A percentile compares a stretch with the other conserved stretches of the same genome.
Conservation (phyloP, 1,140 invertebrate species). For the Achroia grisella region DNA sequence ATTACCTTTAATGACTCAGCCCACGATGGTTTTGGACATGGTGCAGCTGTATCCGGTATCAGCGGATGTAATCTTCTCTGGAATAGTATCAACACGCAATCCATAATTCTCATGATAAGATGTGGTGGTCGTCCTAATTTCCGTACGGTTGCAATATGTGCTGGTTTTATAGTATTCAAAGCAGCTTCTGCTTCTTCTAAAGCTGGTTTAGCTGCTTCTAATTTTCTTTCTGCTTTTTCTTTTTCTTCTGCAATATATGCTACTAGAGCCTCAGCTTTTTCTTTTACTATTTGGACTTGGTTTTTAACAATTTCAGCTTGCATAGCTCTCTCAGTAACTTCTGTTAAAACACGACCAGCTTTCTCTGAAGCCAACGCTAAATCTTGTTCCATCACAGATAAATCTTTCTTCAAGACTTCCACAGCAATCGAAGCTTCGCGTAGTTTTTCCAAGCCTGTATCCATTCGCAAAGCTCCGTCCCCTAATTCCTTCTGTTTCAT, state of each 20-base stretch:
- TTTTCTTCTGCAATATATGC: slow-evolving; percentile 94
- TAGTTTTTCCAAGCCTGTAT: slow-evolving; percentile 93
- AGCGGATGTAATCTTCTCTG: slow-evolving; percentile 89
- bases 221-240: slow-evolving; percentile 89
- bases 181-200: slow-evolving; percentile 96
- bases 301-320: slow-evolving; percentile 97
- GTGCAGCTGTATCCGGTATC: slow-evolving; percentile 84
- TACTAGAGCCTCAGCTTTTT: slow-evolving; percentile 94
- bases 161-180: slow-evolving; percentile 96
- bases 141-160: slow-evolving; percentile 96
- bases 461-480: slow-evolving; percentile 93
- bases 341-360: slow-evolving; percentile 89
- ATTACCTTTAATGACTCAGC: slow-evolving; percentile 93
- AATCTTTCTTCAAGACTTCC: slow-evolving; percentile 90
- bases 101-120: slow-evolving; percentile 98
- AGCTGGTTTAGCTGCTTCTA: slow-evolving; percentile 93
- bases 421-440: slow-evolving; percentile 96
- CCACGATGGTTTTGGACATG: slow-evolving; percentile 96
- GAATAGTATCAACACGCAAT: slow-evolving; percentile 95
- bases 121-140: slow-evolving; percentile 96
- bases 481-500: slow-evolving; percentile 91
- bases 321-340: slow-evolving; percentile 92
- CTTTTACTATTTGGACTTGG: slow-evolving; percentile 95
- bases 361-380: slow-evolving; percentile 90
- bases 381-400: slow-evolving; percentile 95